Percentiles rank a stretch among this genome's conserved stretches.
Evolutionary conservation across 2,888 invertebrate genomes (phyloP).

Genomic region (Drosophila acutilabella): DNA sequence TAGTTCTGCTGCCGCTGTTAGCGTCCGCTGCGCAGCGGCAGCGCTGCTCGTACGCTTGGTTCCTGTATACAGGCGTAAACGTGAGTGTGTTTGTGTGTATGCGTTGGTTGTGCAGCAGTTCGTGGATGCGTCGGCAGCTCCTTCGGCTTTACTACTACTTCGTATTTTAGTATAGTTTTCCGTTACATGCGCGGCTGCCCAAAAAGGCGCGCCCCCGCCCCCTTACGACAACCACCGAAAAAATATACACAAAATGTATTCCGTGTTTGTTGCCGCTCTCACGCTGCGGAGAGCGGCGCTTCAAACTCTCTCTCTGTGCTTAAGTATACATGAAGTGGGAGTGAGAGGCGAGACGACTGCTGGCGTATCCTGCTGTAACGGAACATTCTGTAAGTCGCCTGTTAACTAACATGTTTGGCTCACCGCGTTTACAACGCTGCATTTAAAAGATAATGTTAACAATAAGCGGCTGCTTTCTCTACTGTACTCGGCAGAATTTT

Average conservation of each 20-base stretch:
- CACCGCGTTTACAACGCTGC: background rate
- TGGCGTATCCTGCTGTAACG: background rate
- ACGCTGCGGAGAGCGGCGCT: constrained; percentile 7
- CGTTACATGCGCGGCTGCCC: constrained; percentile 70
- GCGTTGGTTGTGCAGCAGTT: constrained; percentile 68
- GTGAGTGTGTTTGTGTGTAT: constrained; percentile 33
- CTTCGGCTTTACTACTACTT: constrained; percentile 35
- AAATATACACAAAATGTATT: constrained; percentile 63
- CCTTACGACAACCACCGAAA: constrained; percentile 54
- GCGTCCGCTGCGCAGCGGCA: constrained; percentile 18
- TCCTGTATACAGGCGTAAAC: constrained; percentile 18
- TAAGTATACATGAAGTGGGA: constrained; percentile 22
- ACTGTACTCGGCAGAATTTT: background rate
- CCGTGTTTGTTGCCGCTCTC: constrained; percentile 42
- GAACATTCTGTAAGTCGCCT: background rate
- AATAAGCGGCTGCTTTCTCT: background rate
- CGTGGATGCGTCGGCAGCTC: constrained; percentile 52
- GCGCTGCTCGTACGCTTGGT: constrained; percentile 36
- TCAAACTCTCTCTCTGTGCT: background rate
- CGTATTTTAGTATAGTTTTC: constrained; percentile 68
- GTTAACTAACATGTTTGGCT: background rate
- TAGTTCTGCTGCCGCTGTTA: constrained; percentile 52
- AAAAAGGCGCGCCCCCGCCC: constrained; percentile 67
- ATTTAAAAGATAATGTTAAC: background rate
- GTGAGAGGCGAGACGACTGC: constrained; percentile 1